A percentile compares a stretch with the other conserved stretches of the same genome.
These are phyloP conservation scores for Neuroterus valhalla DNA, from an alignment of 1,140 invertebrate species.

Conservation along the genomic window DNA sequence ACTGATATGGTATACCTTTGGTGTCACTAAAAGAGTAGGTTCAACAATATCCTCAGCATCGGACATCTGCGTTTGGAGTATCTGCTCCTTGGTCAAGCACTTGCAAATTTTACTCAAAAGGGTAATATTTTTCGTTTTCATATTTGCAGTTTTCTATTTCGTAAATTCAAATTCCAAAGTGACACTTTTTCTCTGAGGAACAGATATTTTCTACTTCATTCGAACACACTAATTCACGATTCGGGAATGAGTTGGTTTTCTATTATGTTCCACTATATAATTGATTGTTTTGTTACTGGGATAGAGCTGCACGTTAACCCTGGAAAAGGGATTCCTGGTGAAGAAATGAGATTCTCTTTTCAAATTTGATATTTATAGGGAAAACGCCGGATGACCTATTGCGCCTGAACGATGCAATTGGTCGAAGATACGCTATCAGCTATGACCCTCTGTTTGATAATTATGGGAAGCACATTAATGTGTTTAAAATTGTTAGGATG, in stretches of 20 bases:
- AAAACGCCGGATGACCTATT: background rate
- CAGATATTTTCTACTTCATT: background rate
- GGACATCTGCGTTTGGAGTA: constrained; percentile 15
- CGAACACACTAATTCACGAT: too few relatives aligned
- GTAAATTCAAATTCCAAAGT: background rate
- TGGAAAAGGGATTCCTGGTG: background rate
- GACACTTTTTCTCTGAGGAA: background rate
- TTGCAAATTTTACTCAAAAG: constrained; percentile 58
- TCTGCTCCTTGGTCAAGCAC: constrained; percentile 47
- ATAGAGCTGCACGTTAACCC: background rate
- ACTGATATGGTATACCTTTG: constrained; percentile 48
- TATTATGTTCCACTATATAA: too few relatives aligned
- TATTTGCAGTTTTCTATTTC: constrained; percentile 10
- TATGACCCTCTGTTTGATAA: background rate
- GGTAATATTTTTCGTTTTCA: constrained; percentile 60
- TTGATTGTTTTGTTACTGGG: background rate
- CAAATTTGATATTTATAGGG: background rate
- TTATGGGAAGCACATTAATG: background rate
- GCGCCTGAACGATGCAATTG: background rate
- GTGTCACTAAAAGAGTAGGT: constrained; percentile 13
- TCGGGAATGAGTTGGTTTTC: too few relatives aligned
- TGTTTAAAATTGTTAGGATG: background rate
- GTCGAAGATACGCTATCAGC: constrained; percentile 16
- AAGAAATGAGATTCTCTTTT: constrained; percentile 21
- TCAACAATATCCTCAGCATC: constrained; percentile 35